Evolutionary conservation across 2,888 invertebrate genomes (phyloP).

Genomic region (Acrobasis repandana): DNA sequence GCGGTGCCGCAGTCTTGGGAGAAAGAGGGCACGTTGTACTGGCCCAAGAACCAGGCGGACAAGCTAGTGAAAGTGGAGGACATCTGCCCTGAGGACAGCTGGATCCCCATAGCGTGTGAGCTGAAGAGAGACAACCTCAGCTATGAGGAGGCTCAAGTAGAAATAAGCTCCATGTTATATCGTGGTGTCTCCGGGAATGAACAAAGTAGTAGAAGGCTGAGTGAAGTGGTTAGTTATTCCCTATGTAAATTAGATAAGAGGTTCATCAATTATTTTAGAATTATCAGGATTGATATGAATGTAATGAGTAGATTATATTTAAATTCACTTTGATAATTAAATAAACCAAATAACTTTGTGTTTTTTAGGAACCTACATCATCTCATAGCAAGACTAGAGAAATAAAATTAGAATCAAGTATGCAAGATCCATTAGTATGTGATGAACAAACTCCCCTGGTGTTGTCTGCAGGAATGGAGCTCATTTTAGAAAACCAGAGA

Average conservation of each 20-base stretch:
- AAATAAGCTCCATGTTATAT: neutral
- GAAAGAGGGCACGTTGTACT: neutral
- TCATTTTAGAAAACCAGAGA: neutral
- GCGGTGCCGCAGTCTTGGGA: neutral
- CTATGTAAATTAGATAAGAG: neutral
- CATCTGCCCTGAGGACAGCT: neutral
- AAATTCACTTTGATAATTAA: too few species aligned
- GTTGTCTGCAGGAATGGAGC: neutral
- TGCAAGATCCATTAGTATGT: neutral
- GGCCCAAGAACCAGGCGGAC: neutral
- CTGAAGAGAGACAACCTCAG: neutral
- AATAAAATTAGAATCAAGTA: neutral
- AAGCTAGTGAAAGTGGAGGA: neutral
- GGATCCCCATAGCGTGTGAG: neutral
- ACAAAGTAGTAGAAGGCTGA: neutral
- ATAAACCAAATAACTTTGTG: too few species aligned
- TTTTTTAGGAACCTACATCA: neutral
- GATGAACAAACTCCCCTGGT: neutral
- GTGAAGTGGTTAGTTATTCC: neutral
- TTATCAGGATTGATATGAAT: too few species aligned
- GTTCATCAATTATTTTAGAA: too few species aligned
- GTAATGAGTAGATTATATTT: too few species aligned
- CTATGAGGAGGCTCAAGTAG: neutral
- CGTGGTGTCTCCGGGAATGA: neutral
- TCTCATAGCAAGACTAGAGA: neutral